Percentiles rank a stretch among this genome's conserved stretches.
Evolutionary conservation across 2,888 invertebrate genomes (phyloP).

Genomic region (Polylopha cassiicola): DNA sequence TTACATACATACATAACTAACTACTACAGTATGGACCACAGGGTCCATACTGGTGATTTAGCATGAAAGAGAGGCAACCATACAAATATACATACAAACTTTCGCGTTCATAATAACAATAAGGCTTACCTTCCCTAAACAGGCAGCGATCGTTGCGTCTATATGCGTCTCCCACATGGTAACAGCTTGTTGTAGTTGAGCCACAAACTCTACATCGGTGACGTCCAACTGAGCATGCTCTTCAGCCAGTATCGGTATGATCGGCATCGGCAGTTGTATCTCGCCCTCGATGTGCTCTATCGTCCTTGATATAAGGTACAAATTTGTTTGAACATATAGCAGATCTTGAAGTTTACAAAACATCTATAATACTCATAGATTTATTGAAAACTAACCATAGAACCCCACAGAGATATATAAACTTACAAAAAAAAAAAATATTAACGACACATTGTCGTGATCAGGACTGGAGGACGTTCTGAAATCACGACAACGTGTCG

Average conservation of each 20-base stretch:
- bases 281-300: conserved; percentile 87
- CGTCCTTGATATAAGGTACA: conserved; percentile 68
- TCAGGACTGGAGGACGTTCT: too few species aligned
- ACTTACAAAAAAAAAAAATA: too few species aligned
- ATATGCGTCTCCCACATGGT: conserved; percentile 82
- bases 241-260: conserved; percentile 70
- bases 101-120: background rate
- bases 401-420: too few species aligned
- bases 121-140: conserved; percentile 67
- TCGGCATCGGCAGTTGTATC: conserved; percentile 80
- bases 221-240: conserved; percentile 56
- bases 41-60: too few species aligned
- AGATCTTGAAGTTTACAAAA: too few species aligned
- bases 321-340: conserved; percentile 8
- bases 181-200: conserved; percentile 79
- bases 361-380: too few species aligned
- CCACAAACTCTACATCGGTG: conserved; percentile 67
- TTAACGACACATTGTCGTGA: too few species aligned
- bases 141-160: conserved; percentile 72
- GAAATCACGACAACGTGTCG: too few species aligned
- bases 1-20: too few species aligned
- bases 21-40: too few species aligned
- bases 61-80: too few species aligned
- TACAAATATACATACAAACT: background rate
- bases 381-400: too few species aligned